Evolutionary conservation across 2,113 vertebrate species (phyloP).

Genomic region (Nycticorax nycticorax): DNA sequence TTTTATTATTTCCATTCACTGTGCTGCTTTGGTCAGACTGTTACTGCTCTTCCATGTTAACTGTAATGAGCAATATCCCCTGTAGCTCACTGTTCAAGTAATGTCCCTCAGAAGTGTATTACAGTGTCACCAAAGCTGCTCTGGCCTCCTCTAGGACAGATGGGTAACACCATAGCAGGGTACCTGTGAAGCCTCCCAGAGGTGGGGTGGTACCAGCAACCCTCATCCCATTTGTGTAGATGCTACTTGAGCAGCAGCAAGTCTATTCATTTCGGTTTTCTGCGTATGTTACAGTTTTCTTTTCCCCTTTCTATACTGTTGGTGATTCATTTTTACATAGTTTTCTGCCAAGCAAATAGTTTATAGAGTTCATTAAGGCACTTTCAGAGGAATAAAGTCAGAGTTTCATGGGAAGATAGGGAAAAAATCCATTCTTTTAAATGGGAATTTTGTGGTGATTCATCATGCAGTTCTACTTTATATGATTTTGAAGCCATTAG

Average conservation of each 20-base stretch:
- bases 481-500: constrained; percentile 36
- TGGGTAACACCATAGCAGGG: background rate
- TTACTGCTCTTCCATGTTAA: background rate
- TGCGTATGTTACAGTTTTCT: background rate
- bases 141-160: background rate
- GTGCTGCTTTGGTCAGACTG: background rate
- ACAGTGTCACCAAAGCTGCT: background rate
- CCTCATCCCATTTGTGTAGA: background rate
- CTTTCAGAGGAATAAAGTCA: constrained; percentile 24
- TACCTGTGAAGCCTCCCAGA: background rate
- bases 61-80: background rate
- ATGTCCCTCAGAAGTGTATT: background rate
- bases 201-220: background rate
- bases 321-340: background rate
- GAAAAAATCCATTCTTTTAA: constrained; percentile 8
- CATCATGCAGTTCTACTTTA: background rate
- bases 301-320: background rate
- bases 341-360: background rate
- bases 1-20: background rate
- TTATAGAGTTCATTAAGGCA: constrained; percentile 20
- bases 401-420: background rate
- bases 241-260: background rate
- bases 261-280: background rate
- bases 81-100: background rate
- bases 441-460: constrained; percentile 22